phyloP scores from a whole-genome alignment of 2,888 invertebrate genomes.

The Digitonthophagus gazella region DNA sequence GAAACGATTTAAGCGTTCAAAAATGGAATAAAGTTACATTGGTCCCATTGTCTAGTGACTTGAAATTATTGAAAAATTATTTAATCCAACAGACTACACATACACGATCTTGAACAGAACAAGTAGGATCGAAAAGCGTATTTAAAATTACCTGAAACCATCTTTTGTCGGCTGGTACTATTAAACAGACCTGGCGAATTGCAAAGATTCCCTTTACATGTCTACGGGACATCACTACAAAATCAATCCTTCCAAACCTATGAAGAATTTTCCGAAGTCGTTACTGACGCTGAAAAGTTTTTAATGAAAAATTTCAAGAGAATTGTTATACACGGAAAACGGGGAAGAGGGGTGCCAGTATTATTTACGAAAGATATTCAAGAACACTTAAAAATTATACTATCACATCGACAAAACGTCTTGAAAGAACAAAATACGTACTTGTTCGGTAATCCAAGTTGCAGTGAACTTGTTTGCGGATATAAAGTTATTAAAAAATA shows the following conservation, averaged over 20 bases:
- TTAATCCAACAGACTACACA: background rate
- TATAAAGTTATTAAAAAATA: constrained; percentile 35
- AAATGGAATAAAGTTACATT: constrained; percentile 30
- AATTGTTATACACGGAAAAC: constrained; percentile 18
- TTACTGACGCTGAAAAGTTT: constrained; percentile 10
- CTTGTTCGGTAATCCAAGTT: constrained; percentile 15
- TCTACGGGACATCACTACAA: background rate
- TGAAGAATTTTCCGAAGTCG: constrained; percentile 14
- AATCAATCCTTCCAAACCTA: background rate
- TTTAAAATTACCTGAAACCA: constrained; percentile 10
- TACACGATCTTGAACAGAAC: background rate
- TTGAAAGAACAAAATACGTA: constrained; percentile 1
- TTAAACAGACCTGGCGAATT: constrained; percentile 18
- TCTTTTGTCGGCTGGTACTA: constrained; percentile 11
- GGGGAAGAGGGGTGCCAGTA: constrained; percentile 17
- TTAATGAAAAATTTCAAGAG: constrained; percentile 19
- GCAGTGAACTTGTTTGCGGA: constrained; percentile 28
- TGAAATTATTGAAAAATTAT: background rate
- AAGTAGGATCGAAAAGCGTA: constrained; percentile 5
- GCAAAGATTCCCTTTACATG: constrained; percentile 10
- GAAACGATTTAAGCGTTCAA: constrained; percentile 28
- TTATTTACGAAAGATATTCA: constrained; percentile 8
- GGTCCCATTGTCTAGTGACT: background rate
- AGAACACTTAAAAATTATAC: background rate
- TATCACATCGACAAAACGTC: background rate